Evolutionary conservation across 2,888 invertebrate genomes (phyloP).

Genomic region (Calameuta idolon): DNA sequence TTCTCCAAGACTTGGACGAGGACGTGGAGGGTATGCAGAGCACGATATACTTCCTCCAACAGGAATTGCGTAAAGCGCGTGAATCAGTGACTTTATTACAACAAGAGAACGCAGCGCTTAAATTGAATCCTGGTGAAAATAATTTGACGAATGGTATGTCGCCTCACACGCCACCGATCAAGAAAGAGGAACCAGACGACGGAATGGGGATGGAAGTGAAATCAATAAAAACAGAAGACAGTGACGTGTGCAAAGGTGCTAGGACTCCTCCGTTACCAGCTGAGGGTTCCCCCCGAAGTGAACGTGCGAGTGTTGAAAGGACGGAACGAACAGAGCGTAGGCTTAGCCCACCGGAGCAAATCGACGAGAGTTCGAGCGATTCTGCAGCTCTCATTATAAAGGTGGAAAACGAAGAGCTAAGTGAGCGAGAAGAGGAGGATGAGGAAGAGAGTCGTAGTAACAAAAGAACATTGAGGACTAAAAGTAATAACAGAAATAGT

Average conservation of each 20-base stretch:
- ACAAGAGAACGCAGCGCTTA: slow-evolving; percentile 69
- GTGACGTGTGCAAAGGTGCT: slow-evolving; percentile 58
- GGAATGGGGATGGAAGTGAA: slow-evolving; percentile 30
- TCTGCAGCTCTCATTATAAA: slow-evolving; percentile 66
- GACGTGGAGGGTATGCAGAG: slow-evolving; percentile 99
- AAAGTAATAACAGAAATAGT: slow-evolving; percentile 55
- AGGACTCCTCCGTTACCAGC: slow-evolving; percentile 57
- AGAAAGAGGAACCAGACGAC: slow-evolving; percentile 50
- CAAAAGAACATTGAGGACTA: slow-evolving; percentile 54
- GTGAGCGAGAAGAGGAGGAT: slow-evolving; percentile 61
- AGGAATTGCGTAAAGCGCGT: slow-evolving; percentile 88
- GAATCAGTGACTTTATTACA: slow-evolving; percentile 76
- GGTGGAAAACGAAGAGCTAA: slow-evolving; percentile 64
- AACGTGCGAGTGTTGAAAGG: slow-evolving; percentile 48
- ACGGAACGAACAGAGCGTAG: slow-evolving; percentile 40
- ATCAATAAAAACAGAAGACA: slow-evolving; percentile 39
- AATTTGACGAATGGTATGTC: slow-evolving; percentile 60
- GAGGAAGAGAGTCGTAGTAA: slow-evolving; percentile 42
- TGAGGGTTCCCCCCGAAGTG: slow-evolving; percentile 43
- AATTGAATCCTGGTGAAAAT: slow-evolving; percentile 47
- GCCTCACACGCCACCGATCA: slow-evolving; percentile 59
- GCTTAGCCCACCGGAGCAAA: slow-evolving; percentile 51
- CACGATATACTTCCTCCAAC: slow-evolving; percentile 93
- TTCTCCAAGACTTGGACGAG: slow-evolving; percentile 95
- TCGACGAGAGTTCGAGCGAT: slow-evolving; percentile 65